These are phyloP conservation scores for Chalcis sispes DNA, from an alignment of 2,888 invertebrate species.

Conservation along the genomic window DNA sequence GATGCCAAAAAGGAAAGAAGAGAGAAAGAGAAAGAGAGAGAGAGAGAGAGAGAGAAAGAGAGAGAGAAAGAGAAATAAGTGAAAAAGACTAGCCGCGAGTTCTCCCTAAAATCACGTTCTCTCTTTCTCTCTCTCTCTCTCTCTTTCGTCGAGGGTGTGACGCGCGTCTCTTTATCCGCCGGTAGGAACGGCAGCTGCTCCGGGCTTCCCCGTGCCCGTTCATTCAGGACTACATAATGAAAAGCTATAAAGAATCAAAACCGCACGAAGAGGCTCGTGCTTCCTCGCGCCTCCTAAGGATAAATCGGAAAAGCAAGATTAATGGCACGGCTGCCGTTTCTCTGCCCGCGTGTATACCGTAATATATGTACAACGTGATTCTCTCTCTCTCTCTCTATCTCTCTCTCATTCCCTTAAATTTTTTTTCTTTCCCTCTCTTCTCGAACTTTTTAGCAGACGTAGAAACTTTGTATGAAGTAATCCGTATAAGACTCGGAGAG, in stretches of 20 bases:
- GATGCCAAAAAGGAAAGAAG: too few species aligned
- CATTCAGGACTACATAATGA: conserved; percentile 63
- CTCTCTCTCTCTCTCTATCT: conserved; percentile 35
- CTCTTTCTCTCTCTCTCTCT: conserved; percentile 20
- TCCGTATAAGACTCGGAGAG: too few species aligned
- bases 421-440: not conserved
- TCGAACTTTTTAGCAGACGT: conserved; percentile 8
- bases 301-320: conserved; percentile 70
- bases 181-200: conserved; percentile 27
- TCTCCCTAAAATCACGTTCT: conserved; percentile 42
- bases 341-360: too few species aligned
- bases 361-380: too few species aligned
- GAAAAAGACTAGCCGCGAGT: not conserved
- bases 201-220: not conserved
- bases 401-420: conserved; percentile 27
- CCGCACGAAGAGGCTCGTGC: conserved; percentile 69
- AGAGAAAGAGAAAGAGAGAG: too few species aligned
- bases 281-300: conserved; percentile 67
- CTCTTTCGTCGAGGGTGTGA: not conserved
- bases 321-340: conserved; percentile 62
- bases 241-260: conserved; percentile 69
- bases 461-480: too few species aligned
- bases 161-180: conserved; percentile 42
- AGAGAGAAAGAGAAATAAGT: too few species aligned
- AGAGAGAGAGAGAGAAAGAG: too few species aligned